phyloP scores from a whole-genome alignment of 2,113 vertebrate genomes.

The Lates calcarifer region DNA sequence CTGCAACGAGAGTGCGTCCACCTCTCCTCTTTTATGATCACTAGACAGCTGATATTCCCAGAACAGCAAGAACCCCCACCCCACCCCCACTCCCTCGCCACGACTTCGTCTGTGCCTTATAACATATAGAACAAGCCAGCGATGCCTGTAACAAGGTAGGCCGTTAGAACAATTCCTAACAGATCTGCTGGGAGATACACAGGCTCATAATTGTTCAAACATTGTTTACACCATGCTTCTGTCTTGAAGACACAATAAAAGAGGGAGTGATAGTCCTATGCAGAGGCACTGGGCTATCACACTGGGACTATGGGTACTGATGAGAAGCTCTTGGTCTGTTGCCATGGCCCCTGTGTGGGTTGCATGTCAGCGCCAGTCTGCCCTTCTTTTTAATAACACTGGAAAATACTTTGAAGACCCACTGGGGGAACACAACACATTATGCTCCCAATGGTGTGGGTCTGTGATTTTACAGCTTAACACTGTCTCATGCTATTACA shows the following conservation, averaged over 20 bases:
- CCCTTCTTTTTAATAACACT: constrained; percentile 72
- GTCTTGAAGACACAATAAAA: constrained; percentile 78
- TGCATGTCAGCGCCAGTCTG: constrained; percentile 66
- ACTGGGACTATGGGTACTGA: constrained; percentile 72
- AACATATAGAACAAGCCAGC: constrained; percentile 45
- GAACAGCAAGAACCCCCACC: constrained; percentile 9
- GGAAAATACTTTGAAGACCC: constrained; percentile 72
- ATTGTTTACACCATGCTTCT: constrained; percentile 72
- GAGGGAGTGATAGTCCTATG: constrained; percentile 63
- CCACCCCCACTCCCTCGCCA: neutral
- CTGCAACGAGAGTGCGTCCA: constrained; percentile 21
- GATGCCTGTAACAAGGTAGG: constrained; percentile 58
- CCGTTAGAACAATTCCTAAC: constrained; percentile 54
- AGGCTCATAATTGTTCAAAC: constrained; percentile 74
- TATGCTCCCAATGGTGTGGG: constrained; percentile 39
- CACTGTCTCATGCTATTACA: constrained; percentile 47
- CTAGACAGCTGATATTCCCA: constrained; percentile 27
- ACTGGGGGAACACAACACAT: constrained; percentile 58
- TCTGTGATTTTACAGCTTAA: constrained; percentile 57
- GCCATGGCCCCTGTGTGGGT: constrained; percentile 73
- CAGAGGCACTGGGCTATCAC: constrained; percentile 61
- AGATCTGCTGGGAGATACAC: constrained; percentile 55
- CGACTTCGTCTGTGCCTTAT: constrained; percentile 30
- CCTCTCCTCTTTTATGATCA: constrained; percentile 50
- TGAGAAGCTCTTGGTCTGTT: constrained; percentile 76